Evolutionary conservation across 2,888 invertebrate genomes (phyloP).

Genomic region (Lampropteryx suffumata): DNA sequence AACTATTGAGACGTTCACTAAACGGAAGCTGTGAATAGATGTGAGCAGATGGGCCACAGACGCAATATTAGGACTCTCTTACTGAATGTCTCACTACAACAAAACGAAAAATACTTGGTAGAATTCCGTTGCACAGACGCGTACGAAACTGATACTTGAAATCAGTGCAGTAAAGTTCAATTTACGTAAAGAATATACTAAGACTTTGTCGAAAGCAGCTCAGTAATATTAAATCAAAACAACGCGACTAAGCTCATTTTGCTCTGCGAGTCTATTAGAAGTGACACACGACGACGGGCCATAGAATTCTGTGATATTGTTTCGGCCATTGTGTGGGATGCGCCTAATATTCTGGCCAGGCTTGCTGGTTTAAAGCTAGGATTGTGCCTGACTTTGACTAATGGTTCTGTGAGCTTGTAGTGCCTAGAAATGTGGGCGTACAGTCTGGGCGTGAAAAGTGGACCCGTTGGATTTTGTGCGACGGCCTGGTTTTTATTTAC

Average conservation of each 20-base stretch:
- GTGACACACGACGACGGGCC: slow-evolving; percentile 4
- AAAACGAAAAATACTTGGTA: background rate
- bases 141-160: background rate
- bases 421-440: slow-evolving; percentile 13
- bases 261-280: background rate
- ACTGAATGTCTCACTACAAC: background rate
- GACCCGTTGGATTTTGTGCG: slow-evolving; percentile 2
- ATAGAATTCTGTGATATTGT: slow-evolving; percentile 31
- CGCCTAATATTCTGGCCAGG: slow-evolving; percentile 22
- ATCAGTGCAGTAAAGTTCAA: background rate
- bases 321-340: slow-evolving; percentile 33
- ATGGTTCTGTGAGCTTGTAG: slow-evolving; percentile 13
- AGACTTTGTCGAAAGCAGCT: background rate
- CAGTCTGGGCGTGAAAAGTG: slow-evolving; percentile 10
- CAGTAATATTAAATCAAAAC: background rate
- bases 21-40: slow-evolving; percentile 36
- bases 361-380: slow-evolving; percentile 10
- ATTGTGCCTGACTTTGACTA: slow-evolving; percentile 23
- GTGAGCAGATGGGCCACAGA: slow-evolving; percentile 11
- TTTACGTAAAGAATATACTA: too few species aligned
- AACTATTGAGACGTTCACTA: slow-evolving; percentile 48
- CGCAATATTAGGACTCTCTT: background rate
- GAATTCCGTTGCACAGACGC: background rate
- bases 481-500: background rate
- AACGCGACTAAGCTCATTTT: background rate